Percentiles rank a stretch among this genome's conserved stretches.
These are phyloP conservation scores for Torymus texanus DNA, from an alignment of 2,888 invertebrate genomes.

Conservation along the genomic window DNA sequence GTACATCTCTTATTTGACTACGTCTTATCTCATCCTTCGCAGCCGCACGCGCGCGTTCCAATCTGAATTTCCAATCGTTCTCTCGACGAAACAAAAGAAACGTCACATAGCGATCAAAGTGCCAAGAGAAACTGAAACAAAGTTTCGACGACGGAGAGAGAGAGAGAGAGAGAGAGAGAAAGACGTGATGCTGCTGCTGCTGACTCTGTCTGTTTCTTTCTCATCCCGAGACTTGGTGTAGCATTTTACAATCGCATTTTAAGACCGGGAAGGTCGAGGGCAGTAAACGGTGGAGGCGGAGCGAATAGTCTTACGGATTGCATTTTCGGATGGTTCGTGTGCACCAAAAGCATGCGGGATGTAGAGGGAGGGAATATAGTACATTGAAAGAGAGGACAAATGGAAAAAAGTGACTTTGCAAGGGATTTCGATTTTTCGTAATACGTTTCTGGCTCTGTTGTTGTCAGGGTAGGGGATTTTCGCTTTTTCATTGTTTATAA, in stretches of 20 bases:
- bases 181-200: no score
- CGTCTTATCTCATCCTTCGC: not conserved
- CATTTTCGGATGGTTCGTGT: not conserved
- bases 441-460: no score
- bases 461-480: no score
- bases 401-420: no score
- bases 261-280: not conserved
- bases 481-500: no score
- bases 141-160: not conserved
- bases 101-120: not conserved
- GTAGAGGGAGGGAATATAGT: no score
- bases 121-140: not conserved
- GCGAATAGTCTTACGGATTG: slow-evolving; percentile 1
- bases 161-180: no score
- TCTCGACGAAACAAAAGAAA: slow-evolving; percentile 1
- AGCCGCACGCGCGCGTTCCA: not conserved
- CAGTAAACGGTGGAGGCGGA: not conserved
- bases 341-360: no score
- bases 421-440: no score
- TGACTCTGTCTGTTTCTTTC: no score
- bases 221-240: not conserved
- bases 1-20: not conserved
- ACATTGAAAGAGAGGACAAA: no score
- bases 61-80: slow-evolving; percentile 36
- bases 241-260: slow-evolving; percentile 6